Evolutionary conservation across 2,113 vertebrate species (phyloP), one percentile per base, ranked within the genome.

Genomic region (Lampris megalopsis): DNA sequence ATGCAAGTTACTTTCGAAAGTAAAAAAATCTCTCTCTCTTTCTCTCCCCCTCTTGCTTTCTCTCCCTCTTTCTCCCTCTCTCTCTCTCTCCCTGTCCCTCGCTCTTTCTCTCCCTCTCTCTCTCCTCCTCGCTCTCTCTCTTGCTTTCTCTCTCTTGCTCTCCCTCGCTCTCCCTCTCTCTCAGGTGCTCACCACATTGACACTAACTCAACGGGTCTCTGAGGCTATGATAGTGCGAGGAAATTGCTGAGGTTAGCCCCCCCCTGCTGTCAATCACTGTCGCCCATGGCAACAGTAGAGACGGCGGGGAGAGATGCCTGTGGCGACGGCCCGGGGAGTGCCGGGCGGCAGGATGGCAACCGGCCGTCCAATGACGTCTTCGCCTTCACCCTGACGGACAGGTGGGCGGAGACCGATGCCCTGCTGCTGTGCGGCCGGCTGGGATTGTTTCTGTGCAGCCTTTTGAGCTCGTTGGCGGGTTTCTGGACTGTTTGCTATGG

Each of bases 191-290:
- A 91, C 91, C 86, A 89, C 85, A 0, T 66, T 95, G 71, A 91
- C 87, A 0, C 86, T 92, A 79, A 95, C 93, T 0, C 94, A 92
- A 54, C 88, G 82, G 1, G 50, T 74, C 53, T 92, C 86, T 36
- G 93, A 92, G 11, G 86, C 75, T 60, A 63, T 6, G 56, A 85
- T 36, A 8, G 4, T 90, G 7, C 63, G 79, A 54, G 69, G 91
- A 58, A 95, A 92, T 38, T 94, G 94, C 94, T 95, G 95, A 95
- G 93, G 94, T 90, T 95, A 95, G 91, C 79, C 76, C 89, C 85
- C 91, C 83, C 86, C 91, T 89, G 90, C 88, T 92, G 88, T 79
- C 71, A 73, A 68, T 84, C 69, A 57, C 42, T 0, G 63, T 68
- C 50, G 43, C 71, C 68, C 3, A n/a, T 10, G 47, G 48, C 57